A percentile compares a stretch with the other conserved stretches of the same genome.
Evolutionary conservation across 2,888 invertebrate genomes (phyloP).

Genomic region (Diaphora mendica): DNA sequence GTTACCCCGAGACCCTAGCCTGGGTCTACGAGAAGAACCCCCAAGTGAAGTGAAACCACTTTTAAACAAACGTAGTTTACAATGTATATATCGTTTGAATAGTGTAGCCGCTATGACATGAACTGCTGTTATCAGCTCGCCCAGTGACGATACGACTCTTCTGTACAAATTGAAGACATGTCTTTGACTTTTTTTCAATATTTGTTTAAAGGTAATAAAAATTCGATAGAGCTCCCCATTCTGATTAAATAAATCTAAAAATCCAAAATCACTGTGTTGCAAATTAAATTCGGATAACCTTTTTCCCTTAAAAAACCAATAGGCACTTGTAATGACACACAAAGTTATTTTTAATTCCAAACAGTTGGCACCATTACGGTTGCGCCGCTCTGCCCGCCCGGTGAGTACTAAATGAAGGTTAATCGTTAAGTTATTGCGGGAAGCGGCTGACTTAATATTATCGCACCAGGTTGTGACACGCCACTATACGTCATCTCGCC

Average conservation of each 20-base stretch:
- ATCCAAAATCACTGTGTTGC: slow-evolving; percentile 38
- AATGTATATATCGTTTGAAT: too few relatives aligned
- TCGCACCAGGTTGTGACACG: slow-evolving; percentile 51
- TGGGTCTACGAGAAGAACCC: too few relatives aligned
- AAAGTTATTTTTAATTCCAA: slow-evolving; percentile 40
- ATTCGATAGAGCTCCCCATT: slow-evolving; percentile 27
- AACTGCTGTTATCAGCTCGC: neutral
- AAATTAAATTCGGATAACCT: slow-evolving; percentile 43
- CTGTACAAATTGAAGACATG: neutral
- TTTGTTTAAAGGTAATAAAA: slow-evolving; percentile 27
- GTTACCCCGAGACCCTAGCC: too few relatives aligned
- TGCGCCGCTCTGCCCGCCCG: neutral
- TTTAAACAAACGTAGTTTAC: neutral
- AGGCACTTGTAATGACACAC: slow-evolving; percentile 20
- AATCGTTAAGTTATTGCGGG: slow-evolving; percentile 63
- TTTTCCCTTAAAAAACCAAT: slow-evolving; percentile 31
- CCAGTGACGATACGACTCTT: neutral
- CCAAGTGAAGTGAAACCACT: too few relatives aligned
- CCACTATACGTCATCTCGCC: slow-evolving; percentile 52
- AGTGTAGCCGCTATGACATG: too few relatives aligned
- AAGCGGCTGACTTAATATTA: slow-evolving; percentile 60
- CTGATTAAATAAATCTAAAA: slow-evolving; percentile 39
- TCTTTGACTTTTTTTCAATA: slow-evolving; percentile 10
- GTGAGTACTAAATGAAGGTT: slow-evolving; percentile 39
- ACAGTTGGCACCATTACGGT: slow-evolving; percentile 17